Base-by-base conservation (phyloP, 1,140 invertebrate species). In the Temnothorax nylanderi region DNA sequence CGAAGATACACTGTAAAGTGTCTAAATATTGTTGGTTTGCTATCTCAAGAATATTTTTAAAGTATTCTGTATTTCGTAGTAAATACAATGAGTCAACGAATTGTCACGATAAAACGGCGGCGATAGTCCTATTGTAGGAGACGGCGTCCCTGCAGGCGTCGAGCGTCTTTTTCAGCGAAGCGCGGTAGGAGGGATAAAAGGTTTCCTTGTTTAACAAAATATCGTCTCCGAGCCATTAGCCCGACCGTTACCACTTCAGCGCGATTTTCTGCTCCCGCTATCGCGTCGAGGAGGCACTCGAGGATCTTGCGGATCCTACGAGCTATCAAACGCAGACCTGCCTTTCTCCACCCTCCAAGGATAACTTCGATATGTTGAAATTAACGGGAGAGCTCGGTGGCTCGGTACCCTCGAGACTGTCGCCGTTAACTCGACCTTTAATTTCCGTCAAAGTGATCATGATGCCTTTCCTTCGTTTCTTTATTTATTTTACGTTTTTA, bases 121-220 rank as follows among this genome's bases (percentile, higher is more conserved):
- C 44, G 2, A 13, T 37, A 81, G 7, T 56, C 7, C 51, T 72
- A 21, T 4, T 32, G 54, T 78, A 77, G 34, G 54, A 32, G 49
- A 87, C 56, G 69, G 75, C 90, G 92, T 89, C 91, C 91, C 92
- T 93, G 92, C 26, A 26, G 26, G 86, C 65, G 69, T 80, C 80
- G 81, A 91, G 62, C 84, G 58, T 90, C 77, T 87, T 85, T 67
- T 78, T 47, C 65, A 69, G 60, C 26, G 80, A 71, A 81, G 76
- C 77, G 75, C 81, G 80, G 84, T 92, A 87, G 90, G 81, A 75
- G 91, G 92, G 94, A 94, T 95, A 95, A 95, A 95, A 95, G 95
- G 94, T 95, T 95, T 95, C 91, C 93, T 90, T 95, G 94, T 95
- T 95, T 95, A 95, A 94, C 94, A 95, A 95, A 95, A 95, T 94